phyloP scores from a whole-genome alignment of 2,888 invertebrate species.

The Agonum fuliginosum region DNA sequence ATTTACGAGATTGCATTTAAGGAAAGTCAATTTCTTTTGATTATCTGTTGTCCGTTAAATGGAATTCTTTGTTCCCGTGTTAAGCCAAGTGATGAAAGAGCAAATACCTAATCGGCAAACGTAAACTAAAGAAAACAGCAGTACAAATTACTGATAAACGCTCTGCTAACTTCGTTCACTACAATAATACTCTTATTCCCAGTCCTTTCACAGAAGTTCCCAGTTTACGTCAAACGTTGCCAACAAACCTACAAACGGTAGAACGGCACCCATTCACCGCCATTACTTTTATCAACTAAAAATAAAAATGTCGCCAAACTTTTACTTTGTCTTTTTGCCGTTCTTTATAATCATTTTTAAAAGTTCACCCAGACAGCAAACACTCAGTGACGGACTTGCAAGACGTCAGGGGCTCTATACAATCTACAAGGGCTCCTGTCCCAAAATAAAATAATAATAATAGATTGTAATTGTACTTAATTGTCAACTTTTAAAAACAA shows the following conservation, averaged over 20 bases:
- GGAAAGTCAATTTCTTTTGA: no score
- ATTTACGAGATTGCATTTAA: no score
- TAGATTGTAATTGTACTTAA: no score
- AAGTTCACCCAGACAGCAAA: no score
- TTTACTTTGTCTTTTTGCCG: constrained; percentile 5
- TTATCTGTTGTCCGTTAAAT: no score
- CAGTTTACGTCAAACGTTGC: constrained; percentile 2
- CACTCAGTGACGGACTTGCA: no score
- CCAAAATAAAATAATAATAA: no score
- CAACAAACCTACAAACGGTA: constrained; percentile 3
- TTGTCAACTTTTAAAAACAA: no score
- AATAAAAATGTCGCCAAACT: constrained; percentile 15
- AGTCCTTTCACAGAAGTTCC: constrained; percentile 12
- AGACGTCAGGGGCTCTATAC: no score
- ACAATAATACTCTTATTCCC: constrained; percentile 31
- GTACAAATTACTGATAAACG: constrained; percentile 37
- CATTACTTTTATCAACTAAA: constrained; percentile 26
- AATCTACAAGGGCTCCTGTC: no score
- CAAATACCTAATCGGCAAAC: constrained; percentile 10
- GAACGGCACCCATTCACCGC: constrained; percentile 7
- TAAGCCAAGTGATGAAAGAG: constrained; percentile 25
- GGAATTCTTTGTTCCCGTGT: no score
- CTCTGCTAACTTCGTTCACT: constrained; percentile 38
- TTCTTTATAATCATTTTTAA: constrained; percentile 31
- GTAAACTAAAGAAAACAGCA: constrained; percentile 27